Evolutionary conservation across 2,797 vertebrate genomes (phyloP), one percentile per base, ranked within the genome.

Genomic region (Lepilemur ruficaudatus): DNA sequence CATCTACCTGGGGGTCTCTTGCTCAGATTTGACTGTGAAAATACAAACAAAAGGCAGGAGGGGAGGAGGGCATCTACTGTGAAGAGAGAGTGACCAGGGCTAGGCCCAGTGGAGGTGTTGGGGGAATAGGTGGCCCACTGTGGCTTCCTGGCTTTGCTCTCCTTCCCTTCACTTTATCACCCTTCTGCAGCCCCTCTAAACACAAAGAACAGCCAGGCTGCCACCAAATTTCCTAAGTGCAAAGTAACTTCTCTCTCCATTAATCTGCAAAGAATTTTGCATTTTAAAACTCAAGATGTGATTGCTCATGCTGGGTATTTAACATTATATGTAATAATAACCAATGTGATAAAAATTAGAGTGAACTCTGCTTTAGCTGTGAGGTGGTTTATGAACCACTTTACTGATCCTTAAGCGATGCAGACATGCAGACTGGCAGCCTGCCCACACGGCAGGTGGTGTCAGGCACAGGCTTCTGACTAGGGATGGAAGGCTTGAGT

Each of bases 391-490:
- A 86, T 81, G 46, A 83, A 52, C 46, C 89, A 80, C 52, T 72
- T 93, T 65, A 93, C 89, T 48, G 79, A 93, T 91, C 85, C 83
- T 61, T 89, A 91, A 91, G 89, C 85, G 67, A 55, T n/a, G 28
- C 12, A 35, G 59, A 85, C 46, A 17, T 14, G 9, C 30, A 84
- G 41, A 35, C 70, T 93, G 94, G 97, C 94, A 91, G 52, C 18
- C 57, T 96, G 95, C 95, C 95, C 82, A 76, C 73, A 80, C 0
- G 3, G 93, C 95, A 94, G 78, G 95, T 96, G 91, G 75, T 72
- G 20, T 28, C 82, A 65, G 81, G 86, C 96, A 93, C 5, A 30
- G 87, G 41, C 57, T 95, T 38, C 82, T 61, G 65, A 75, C 11
- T 59, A 38, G 18, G n/a, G 22, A 30, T 63, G 41, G 81, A 79